Evolutionary conservation across 2,113 vertebrate species (phyloP), one percentile per base, ranked within the genome.

Genomic region (Hiodon tergisus): DNA sequence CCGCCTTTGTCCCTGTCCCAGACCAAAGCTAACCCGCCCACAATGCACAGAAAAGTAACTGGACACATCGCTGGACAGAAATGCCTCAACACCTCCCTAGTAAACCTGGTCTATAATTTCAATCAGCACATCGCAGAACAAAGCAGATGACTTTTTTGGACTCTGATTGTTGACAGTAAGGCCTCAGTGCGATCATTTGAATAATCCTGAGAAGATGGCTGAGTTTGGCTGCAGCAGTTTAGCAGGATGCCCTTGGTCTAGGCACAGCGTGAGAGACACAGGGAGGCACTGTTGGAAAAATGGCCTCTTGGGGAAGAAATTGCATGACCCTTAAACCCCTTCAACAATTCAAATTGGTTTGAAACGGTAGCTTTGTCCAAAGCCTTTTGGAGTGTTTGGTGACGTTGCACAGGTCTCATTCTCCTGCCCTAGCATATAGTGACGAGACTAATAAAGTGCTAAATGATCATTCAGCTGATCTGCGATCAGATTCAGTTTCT

Each of bases 381-480:
- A 60, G 72, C 58, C 74, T 80, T 76, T 66, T 79, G 79, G 81
- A 79, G 79, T 78, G 80, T 57, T 53, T 67, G 55, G n/a, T 73
- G 13, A 66, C 62, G 46, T 61, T 62, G 60, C 72, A 69, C 59
- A 63, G n/a, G 69, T 68, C 71, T 72, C 68, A 14, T 0, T 48
- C 60, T 62, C 51, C 80, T 72, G 66, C 51, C 72, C 14, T 70
- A 72, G 71, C 77, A 61, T 79, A 79, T 76, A 82, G 78, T 67
- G 66, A 85, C 83, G 79, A 78, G 78, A 85, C 81, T 79, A 76
- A 83, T 88, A 90, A 91, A 90, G 90, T 92, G 90, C 90, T 89
- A 88, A 88, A 85, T 78, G 72, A 73, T 71, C 67, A 75, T 60
- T 73, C 51, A 78, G 73, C 83, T 60, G 9, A 54, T 59, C 63